Evolutionary conservation across 2,797 vertebrate genomes (phyloP).

Genomic region (Brachyrhaphis roseni): DNA sequence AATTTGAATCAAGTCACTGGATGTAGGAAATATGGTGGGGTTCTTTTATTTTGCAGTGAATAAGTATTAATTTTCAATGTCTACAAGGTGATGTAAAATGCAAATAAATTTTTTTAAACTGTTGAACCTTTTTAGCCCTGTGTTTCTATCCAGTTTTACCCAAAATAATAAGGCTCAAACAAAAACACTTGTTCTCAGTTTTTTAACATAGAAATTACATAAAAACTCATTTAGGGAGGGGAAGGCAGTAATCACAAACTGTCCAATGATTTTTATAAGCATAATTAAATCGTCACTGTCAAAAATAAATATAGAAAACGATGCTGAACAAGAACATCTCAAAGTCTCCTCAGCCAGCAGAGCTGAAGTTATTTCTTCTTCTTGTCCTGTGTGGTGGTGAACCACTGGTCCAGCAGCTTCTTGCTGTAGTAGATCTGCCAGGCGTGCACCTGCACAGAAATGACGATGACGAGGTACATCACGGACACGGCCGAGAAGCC

Average conservation of each 20-base stretch:
- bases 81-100: neutral
- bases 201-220: neutral
- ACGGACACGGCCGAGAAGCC: slow-evolving; percentile 92
- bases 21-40: neutral
- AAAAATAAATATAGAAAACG: slow-evolving; percentile 58
- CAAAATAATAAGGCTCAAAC: slow-evolving; percentile 10
- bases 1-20: neutral
- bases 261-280: neutral
- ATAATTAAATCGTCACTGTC: slow-evolving; percentile 20
- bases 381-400: slow-evolving; percentile 94
- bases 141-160: neutral
- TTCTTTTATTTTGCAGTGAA: neutral
- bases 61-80: neutral
- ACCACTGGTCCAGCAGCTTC: slow-evolving; percentile 96
- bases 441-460: slow-evolving; percentile 91
- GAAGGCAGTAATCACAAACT: slow-evolving; percentile 9
- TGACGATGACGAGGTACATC: slow-evolving; percentile 92
- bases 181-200: neutral
- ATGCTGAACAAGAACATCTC: neutral
- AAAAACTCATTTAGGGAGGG: slow-evolving; percentile 13
- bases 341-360: slow-evolving; percentile 22
- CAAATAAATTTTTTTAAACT: neutral
- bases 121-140: too few species aligned
- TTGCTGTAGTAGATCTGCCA: slow-evolving; percentile 99
- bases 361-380: slow-evolving; percentile 86